Evolutionary conservation across 2,888 invertebrate genomes (phyloP), one percentile per base, ranked within the genome.

Genomic region (Ceraclea dissimilis): DNA sequence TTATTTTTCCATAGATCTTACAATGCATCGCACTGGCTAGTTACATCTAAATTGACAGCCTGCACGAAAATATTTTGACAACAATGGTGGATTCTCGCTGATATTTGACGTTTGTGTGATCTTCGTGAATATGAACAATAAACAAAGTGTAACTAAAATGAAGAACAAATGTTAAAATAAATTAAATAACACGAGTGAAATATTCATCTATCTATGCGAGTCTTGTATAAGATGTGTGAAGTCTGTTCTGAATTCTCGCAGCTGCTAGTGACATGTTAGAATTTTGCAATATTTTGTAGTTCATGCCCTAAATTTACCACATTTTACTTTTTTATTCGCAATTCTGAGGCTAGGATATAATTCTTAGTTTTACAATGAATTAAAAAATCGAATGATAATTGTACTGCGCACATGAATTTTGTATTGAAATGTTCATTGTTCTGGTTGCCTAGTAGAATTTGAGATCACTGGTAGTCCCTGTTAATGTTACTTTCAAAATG

Each of bases 171-270:
- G 75, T 73, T 75, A 75, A 75, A 71, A 67, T 71, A 71, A 74
- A 64, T 65, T 67, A 69, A 70, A 68, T 69, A 68, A 64, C 64
- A 67, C 62, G 68, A 69, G 72, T 71, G 71, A 72, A 71, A 69
- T 70, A 74, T 73, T 72, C 71, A 66, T 68, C 74, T 73, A 71
- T 72, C 71, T 71, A 70, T 69, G 66, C 63, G 65, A 65, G 66
- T 66, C 69, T 67, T 61, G 69, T 64, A 59, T 67, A 76, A 75
- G 77, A 90, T 90, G 91, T 94, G 93, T 85, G 93, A 94, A 85
- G 88, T 90, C 79, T 94, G 94, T 81, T 86, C 89, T 72, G 93
- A 93, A 78, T 90, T 93, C 81, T 84, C 91, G 76, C 89, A 90
- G 79, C 86, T 94, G 76, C 84, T 94, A 74, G 84, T 90, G 65